Evolutionary conservation across 2,797 vertebrate species (phyloP).

Genomic region (Mormyrops boulengeri): DNA sequence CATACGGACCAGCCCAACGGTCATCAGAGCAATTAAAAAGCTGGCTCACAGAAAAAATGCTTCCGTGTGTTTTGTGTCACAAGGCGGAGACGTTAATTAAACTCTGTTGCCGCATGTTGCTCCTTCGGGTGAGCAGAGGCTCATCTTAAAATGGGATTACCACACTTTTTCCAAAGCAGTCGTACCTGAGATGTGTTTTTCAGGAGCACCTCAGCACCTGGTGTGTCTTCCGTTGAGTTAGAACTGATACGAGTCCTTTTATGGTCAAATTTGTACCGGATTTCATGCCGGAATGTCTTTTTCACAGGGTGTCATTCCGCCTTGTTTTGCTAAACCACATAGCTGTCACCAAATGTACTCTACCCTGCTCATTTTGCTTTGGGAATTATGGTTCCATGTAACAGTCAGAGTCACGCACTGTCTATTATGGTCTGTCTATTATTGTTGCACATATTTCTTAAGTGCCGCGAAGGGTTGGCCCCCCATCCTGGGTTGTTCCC

Average conservation of each 20-base stretch:
- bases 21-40: constrained; percentile 52
- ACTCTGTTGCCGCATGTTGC: constrained; percentile 46
- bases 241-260: not conserved
- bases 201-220: not conserved
- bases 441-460: not conserved
- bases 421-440: not conserved
- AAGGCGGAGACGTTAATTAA: constrained; percentile 43
- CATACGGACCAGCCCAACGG: constrained; percentile 43
- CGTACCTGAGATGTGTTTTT: not conserved
- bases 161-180: not conserved
- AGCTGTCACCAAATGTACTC: not conserved
- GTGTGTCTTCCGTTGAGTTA: not conserved
- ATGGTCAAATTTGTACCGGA: too few relatives aligned
- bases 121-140: not conserved
- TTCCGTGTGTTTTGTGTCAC: constrained; percentile 48
- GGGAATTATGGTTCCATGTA: not conserved
- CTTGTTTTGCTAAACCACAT: not conserved
- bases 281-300: not conserved
- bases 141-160: not conserved
- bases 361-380: not conserved
- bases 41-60: constrained; percentile 42
- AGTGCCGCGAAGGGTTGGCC: not conserved
- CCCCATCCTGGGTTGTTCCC: not conserved
- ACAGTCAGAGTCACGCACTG: not conserved
- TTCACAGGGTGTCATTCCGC: not conserved